Evolutionary conservation across 2,888 invertebrate genomes (phyloP), one percentile per base, ranked within the genome.

Genomic region (Nomada hirtipes): DNA sequence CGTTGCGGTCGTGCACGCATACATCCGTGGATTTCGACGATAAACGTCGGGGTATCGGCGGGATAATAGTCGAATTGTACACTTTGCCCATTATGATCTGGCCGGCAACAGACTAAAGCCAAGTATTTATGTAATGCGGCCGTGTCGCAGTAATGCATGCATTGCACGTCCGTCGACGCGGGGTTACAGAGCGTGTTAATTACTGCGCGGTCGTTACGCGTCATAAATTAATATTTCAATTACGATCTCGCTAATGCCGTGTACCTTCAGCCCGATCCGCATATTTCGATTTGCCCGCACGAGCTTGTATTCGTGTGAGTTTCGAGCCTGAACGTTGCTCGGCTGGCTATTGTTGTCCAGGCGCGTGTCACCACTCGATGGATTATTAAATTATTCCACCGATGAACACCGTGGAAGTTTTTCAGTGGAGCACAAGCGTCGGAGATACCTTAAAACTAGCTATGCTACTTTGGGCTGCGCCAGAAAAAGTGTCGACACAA

Each of bases 151-250:
- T 91, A 91, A 91, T 91, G 90, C 90, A 91, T 91, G 91, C 90
- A 91, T 92, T 90, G 90, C 89, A 89, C 89, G 89, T 90, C 89
- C 89, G 88, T 87, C 89, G 87, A 89, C 90, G 88, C 90, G 89
- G 82, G 90, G 89, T 90, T 90, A 89, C 89, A 83, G 84, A 89
- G 87, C 90, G 90, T 92, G 92, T 92, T 92, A 92, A 92, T 92
- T 92, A 92, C 91, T 82, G 82, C 83, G 85, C 84, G 88, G 84
- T 89, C 90, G 90, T 90, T 91, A 90, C 83, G 89, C 88, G 86
- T 89, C 89, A 91, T 92, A 92, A 92, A 92, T 92, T 92, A 92
- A 92, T 92, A 92, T 92, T 92, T 92, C 92, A 92, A 92, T 92
- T 92, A 92, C 89, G 88, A 91, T 89, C 90, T 88, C 87, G 88